Base-by-base conservation (phyloP, 1,140 invertebrate genomes). In the Notospermus geniculatus region DNA sequence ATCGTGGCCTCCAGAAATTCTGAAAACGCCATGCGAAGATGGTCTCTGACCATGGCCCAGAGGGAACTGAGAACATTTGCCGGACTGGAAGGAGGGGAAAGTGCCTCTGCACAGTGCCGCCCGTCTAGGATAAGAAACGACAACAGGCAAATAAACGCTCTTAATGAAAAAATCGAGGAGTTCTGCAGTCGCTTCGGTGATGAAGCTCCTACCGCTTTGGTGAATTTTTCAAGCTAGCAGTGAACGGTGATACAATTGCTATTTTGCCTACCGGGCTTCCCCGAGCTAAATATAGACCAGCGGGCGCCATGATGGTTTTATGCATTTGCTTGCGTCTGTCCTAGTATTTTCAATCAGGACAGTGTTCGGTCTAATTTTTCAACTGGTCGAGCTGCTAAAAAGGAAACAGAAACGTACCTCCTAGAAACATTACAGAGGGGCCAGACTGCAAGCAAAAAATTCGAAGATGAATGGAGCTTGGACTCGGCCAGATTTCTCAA, bases 41-140 rank as follows among this genome's bases (percentile, higher is more conserved):
- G 46, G 46, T 50, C 19, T 50, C 19, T 50, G 46, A 50, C 46
- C n/a, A 19, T 50, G n/a, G n/a, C 46, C 46, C 46, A 50, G 46
- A 50, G 46, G n/a, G 54, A 55, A 55, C 54, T 55, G 7, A 7
- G 29, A 27, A 30, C 54, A 55, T 19, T 28, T 22, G 27, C n/a
- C 9, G 54, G 54, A 11, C 17, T 55, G 4, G 54, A 55, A 19
- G 23, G 2, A 13, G 54, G 54, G 19, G 54, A 55, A 55, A 32
- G 7, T 30, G 17, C 54, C 23, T 17, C 29, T 17, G n/a, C 23
- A 28, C 54, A 55, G 27, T 32, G 54, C 23, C 17, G 23, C 7
- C n/a, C 23, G 25, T 32, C 23, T 32, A 55, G 54, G 19, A 55
- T 55, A 7, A 4, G 29, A 30, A 27, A 27, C 4, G 54, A 55